Evolutionary conservation across 2,888 invertebrate species (phyloP).

Genomic region (Falcaria lacertinaria): DNA sequence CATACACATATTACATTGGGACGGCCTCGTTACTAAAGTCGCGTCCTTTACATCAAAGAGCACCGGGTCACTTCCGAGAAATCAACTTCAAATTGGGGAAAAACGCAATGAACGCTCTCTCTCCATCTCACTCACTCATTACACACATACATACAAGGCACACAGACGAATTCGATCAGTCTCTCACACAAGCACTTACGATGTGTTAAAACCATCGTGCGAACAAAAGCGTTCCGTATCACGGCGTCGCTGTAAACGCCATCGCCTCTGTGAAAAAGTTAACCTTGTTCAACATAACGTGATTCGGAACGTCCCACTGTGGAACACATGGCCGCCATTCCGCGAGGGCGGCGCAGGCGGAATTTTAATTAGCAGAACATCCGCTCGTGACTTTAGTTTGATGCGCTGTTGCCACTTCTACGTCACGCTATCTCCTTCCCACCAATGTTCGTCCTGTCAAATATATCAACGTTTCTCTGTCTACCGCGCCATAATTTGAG

Average conservation of each 20-base stretch:
- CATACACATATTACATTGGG: slow-evolving; percentile 52
- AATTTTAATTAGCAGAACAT: slow-evolving; percentile 81
- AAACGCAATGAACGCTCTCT: slow-evolving; percentile 51
- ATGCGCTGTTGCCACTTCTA: slow-evolving; percentile 72
- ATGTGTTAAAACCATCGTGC: slow-evolving; percentile 46
- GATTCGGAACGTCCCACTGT: slow-evolving; percentile 73
- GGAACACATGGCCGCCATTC: slow-evolving; percentile 79
- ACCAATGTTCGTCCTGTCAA: slow-evolving; percentile 36
- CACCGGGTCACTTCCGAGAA: slow-evolving; percentile 76
- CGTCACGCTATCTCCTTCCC: slow-evolving; percentile 53
- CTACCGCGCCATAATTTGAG: slow-evolving; percentile 30
- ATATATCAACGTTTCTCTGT: slow-evolving; percentile 34
- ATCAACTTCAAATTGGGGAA: slow-evolving; percentile 49
- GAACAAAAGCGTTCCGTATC: slow-evolving; percentile 45
- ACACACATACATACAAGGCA: slow-evolving; percentile 31
- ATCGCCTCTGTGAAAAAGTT: slow-evolving; percentile 57
- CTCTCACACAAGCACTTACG: slow-evolving; percentile 54
- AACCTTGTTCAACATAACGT: slow-evolving; percentile 76
- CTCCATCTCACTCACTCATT: slow-evolving; percentile 45
- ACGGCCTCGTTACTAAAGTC: slow-evolving; percentile 71
- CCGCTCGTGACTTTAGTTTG: slow-evolving; percentile 72
- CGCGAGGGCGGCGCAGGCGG: slow-evolving; percentile 80
- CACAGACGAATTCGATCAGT: slow-evolving; percentile 53
- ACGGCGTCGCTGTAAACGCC: slow-evolving; percentile 46
- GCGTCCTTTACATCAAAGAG: slow-evolving; percentile 66